phyloP scores from a whole-genome alignment of 2,113 vertebrate genomes.

The Ornithorhynchus anatinus region DNA sequence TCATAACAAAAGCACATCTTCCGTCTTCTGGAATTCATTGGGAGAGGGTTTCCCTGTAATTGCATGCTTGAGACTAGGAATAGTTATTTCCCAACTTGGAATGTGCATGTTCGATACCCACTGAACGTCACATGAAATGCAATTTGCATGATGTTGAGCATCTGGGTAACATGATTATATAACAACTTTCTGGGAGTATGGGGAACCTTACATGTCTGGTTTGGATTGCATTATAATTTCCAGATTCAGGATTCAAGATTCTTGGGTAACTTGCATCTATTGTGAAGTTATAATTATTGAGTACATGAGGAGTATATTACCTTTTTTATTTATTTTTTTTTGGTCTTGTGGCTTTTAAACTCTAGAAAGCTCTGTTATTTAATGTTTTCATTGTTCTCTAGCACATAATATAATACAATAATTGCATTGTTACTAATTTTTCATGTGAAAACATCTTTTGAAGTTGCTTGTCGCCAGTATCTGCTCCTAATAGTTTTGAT shows the following conservation, averaged over 20 bases:
- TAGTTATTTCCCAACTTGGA: neutral
- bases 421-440: conserved; percentile 1
- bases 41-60: neutral
- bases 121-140: no score
- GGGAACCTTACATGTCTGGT: neutral
- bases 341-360: neutral
- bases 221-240: conserved; percentile 9
- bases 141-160: neutral
- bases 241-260: neutral
- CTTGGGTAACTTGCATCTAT: neutral
- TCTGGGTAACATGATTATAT: neutral
- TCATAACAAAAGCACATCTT: conserved; percentile 1
- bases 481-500: conserved; percentile 2
- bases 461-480: neutral
- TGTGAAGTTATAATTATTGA: neutral
- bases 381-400: neutral
- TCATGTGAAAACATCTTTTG: neutral
- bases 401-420: neutral
- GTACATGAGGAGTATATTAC: neutral
- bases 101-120: neutral
- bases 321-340: neutral
- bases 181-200: neutral
- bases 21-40: conserved; percentile 10
- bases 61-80: neutral
- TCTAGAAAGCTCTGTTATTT: conserved; percentile 1